Percentiles rank a stretch among this genome's conserved stretches.
phyloP scores from a whole-genome alignment of 64 coral and sea anemone genomes.

The Cladopsammia gracilis region DNA sequence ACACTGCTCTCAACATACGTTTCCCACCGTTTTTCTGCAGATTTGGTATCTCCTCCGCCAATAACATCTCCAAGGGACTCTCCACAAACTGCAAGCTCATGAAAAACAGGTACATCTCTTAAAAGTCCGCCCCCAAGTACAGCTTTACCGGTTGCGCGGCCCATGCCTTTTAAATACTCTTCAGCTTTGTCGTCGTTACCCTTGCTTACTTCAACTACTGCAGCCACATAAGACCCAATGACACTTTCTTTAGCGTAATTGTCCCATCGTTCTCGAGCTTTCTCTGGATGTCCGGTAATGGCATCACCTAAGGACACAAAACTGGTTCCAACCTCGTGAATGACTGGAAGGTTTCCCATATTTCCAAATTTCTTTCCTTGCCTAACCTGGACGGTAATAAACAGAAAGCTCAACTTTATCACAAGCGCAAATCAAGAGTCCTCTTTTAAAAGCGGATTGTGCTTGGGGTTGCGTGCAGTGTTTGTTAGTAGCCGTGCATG shows the following conservation, averaged over 20 bases:
- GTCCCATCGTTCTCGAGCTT: not conserved
- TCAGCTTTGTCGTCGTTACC: not conserved
- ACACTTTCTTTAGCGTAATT: not conserved
- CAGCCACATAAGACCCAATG: not conserved
- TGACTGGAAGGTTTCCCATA: not conserved
- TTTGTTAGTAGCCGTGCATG: too few relatives aligned
- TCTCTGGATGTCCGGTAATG: not conserved
- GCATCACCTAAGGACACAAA: not conserved
- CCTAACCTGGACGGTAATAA: too few relatives aligned
- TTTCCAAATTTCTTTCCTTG: too few relatives aligned
- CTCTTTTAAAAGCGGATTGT: too few relatives aligned
- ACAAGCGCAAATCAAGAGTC: too few relatives aligned
- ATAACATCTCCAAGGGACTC: slow-evolving; percentile 34
- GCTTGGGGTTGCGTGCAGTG: too few relatives aligned
- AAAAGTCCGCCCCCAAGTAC: not conserved
- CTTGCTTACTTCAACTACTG: not conserved
- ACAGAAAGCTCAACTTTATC: too few relatives aligned
- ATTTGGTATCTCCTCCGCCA: slow-evolving; percentile 23
- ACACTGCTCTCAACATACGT: slow-evolving; percentile 33
- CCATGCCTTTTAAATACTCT: not conserved
- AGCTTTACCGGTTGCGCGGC: slow-evolving; percentile 4
- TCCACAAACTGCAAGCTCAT: slow-evolving; percentile 37
- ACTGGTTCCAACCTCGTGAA: not conserved
- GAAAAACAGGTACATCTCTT: slow-evolving; percentile 12
- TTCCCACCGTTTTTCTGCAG: slow-evolving; percentile 23